Evolutionary conservation across 2,888 invertebrate species (phyloP), one percentile per base, ranked within the genome.

Genomic region (Steinernema carpocapsae): DNA sequence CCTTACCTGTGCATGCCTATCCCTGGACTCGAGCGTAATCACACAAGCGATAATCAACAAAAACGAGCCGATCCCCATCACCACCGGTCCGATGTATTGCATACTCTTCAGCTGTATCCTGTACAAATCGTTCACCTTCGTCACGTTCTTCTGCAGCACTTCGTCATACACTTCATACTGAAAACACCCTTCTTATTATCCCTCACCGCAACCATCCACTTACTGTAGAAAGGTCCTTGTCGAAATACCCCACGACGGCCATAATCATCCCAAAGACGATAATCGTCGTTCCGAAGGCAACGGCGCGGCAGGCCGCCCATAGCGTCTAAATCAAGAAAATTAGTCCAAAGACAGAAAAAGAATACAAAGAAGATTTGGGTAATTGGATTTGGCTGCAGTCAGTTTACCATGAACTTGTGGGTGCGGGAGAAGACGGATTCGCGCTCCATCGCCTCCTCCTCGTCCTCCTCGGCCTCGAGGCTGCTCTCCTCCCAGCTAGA

Each of bases 11-110:
- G 95, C 94, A 0, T 96, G 89, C 77, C 94, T 94, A 89, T 97
- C 97, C 1, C 96, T 91, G 0, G 95, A 94, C 88, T 97, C 97
- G 88, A 97, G 95, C n/a, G 96, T 97, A 93, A 97, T 94, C 72
- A 97, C 97, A 88, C 96, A 96, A 0, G 96, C 95, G 42, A 96
- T 94, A 26, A 97, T 96, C 51, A 97, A 94, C 82, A 95, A 94
- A 88, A 97, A 97, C 72, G 72, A 73, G 89, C 97, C 96, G 77
- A 95, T 92, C 42, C 97, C 97, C 96, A 97, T 97, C 72, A 97
- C 93, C 79, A 96, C 94, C 0, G 97, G 97, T 0, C 97, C 97
- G n/a, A 94, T 93, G 88, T 96, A 97, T 0, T 87, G 86, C 76
- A 82, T 78, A 76, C 86, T 82, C 64, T 83, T 85, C 22, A 85